phyloP scores from a whole-genome alignment of 2,113 vertebrate genomes.

The Pseudorhombus dupliciocellatus region DNA sequence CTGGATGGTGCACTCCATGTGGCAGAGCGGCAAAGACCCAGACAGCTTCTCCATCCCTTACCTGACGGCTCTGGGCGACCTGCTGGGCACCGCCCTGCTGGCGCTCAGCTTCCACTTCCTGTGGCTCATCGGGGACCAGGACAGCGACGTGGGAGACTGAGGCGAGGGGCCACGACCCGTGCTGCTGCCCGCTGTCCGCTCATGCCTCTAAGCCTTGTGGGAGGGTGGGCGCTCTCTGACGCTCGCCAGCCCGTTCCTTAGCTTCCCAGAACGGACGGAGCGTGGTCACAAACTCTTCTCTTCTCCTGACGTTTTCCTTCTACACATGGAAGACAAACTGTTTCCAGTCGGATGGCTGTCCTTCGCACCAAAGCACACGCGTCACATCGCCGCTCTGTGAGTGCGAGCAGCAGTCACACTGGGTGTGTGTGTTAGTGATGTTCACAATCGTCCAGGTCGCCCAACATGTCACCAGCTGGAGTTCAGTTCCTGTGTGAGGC shows the following conservation, averaged over 20 bases:
- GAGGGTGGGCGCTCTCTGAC: slow-evolving; percentile 9
- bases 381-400: too few species aligned
- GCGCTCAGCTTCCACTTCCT: slow-evolving; percentile 95
- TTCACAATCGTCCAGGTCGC: too few species aligned
- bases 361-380: slow-evolving; percentile 55
- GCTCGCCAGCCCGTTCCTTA: slow-evolving; percentile 34
- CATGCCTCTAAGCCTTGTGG: slow-evolving; percentile 12
- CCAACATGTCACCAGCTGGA: too few species aligned
- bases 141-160: slow-evolving; percentile 95
- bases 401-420: too few species aligned
- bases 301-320: slow-evolving; percentile 12
- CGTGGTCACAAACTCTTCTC: slow-evolving; percentile 26
- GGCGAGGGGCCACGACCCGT: not conserved
- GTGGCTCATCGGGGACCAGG: slow-evolving; percentile 94
- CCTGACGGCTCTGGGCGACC: slow-evolving; percentile 93
- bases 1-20: slow-evolving; percentile 98
- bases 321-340: slow-evolving; percentile 7
- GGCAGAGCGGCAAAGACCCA: slow-evolving; percentile 95
- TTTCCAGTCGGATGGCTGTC: slow-evolving; percentile 22
- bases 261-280: slow-evolving; percentile 21
- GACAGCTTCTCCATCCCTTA: slow-evolving; percentile 98
- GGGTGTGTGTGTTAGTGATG: too few species aligned
- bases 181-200: not conserved
- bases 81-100: slow-evolving; percentile 93
- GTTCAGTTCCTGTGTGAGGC: too few species aligned